Evolutionary conservation across 2,113 vertebrate species (phyloP), one percentile per base, ranked within the genome.

Genomic region (Anthoscopus minutus): DNA sequence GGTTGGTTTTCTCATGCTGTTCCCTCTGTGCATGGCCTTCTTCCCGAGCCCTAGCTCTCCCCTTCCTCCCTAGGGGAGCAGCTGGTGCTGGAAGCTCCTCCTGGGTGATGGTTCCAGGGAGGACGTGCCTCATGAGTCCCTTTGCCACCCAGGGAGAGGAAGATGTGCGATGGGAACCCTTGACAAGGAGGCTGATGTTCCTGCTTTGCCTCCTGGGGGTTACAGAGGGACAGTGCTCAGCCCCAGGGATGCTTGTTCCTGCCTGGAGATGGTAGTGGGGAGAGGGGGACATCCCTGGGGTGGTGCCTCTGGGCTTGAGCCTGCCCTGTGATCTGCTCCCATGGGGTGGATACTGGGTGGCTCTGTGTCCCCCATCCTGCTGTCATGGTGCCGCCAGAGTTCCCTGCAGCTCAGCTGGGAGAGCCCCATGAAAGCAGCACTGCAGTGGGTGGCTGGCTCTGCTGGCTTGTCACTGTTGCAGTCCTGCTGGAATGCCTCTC

Each of bases 1-100:
- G 11, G 27, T 50, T 86, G 86, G 31, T 62, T 90, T 93, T 92
- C 86, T 77, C 57, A 57, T n/a, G 58, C 60, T 78, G 50, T 58
- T 86, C 45, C 60, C 86, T 88, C 48, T 38, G 33, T 4, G 7
- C 70, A 11, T 4, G 2, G 61, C 78, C 69, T 93, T 69, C 58
- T 89, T 92, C 44, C 50, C 45, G 1, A 4, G 33, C 31, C n/a
- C 53, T 15, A 23, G 42, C 54, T 76, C 57, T 85, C 33, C 50
- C 70, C 50, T 86, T 90, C 82, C 45, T 83, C 81, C 72, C 71
- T 30, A 8, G 24, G 74, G 71, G 62, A 77, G 66, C 54, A 86
- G 79, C 82, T 3, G 4, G 37, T 0, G 0, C 60, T 76, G 86
- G 80, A 42, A 84, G 60, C 83, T 4, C 16, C 71, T 90, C 45